Conservation (phyloP, 2,888 invertebrate species). For the Lymantria dispar region DNA sequence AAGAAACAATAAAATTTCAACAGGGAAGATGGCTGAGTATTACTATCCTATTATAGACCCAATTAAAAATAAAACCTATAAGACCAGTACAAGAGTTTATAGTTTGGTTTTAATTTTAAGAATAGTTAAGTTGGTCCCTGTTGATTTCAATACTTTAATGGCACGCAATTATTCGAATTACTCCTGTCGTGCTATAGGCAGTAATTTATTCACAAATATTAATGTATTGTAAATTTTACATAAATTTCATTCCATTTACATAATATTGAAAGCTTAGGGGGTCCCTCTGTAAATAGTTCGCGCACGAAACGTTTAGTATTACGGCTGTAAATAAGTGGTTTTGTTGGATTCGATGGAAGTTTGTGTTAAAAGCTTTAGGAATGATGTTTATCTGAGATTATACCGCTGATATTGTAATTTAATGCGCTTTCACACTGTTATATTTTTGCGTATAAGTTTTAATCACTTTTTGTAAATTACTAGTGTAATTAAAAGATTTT, state of each 20-base stretch:
- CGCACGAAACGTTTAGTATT: constrained; percentile 61
- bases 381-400: constrained; percentile 42
- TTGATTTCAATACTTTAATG: neutral
- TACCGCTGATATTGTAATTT: constrained; percentile 18
- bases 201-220: constrained; percentile 24
- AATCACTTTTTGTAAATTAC: too few species aligned
- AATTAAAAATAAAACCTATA: too few species aligned
- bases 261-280: constrained; percentile 40
- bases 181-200: constrained; percentile 21
- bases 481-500: too few species aligned
- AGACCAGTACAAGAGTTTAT: too few species aligned
- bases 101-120: too few species aligned
- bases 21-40: too few species aligned
- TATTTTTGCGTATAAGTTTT: too few species aligned
- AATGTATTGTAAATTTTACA: constrained; percentile 35
- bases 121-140: too few species aligned
- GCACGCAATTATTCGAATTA: neutral
- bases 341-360: constrained; percentile 37
- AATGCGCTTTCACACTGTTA: too few species aligned
- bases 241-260: constrained; percentile 36
- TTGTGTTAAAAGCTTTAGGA: constrained; percentile 39
- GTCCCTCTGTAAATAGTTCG: constrained; percentile 42
- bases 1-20: too few species aligned
- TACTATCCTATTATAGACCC: too few species aligned
- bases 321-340: constrained; percentile 65